Percentiles rank a stretch among this genome's conserved stretches.
Conservation (phyloP, 2,113 vertebrate species). For the Hippocampus guttulatus region DNA sequence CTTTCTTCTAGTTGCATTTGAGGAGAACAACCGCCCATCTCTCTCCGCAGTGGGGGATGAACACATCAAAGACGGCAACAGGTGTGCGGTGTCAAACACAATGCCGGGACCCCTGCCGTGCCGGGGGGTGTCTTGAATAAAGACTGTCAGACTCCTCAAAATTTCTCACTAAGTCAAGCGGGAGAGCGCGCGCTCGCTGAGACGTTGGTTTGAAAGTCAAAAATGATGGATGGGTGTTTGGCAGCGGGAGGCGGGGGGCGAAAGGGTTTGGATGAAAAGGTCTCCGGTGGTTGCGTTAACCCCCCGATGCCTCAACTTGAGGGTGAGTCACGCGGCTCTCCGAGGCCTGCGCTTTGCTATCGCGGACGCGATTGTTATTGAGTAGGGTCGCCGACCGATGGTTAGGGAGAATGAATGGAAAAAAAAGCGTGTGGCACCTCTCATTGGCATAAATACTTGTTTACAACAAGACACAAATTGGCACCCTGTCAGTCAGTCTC, state of each 20-base stretch:
- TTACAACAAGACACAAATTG: constrained; percentile 71
- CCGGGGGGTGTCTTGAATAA: constrained; percentile 52
- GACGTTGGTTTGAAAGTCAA: constrained; percentile 25
- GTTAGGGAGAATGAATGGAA: constrained; percentile 13
- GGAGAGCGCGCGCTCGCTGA: constrained; percentile 8
- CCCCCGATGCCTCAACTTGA: constrained; percentile 49
- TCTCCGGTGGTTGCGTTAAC: constrained; percentile 60
- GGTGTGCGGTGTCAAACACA: constrained; percentile 69
- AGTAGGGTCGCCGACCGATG: constrained; percentile 44
- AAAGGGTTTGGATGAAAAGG: constrained; percentile 21
- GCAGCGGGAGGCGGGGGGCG: constrained; percentile 24
- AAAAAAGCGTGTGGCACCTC: constrained; percentile 57
- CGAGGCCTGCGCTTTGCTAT: constrained; percentile 39
- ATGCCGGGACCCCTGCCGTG: constrained; percentile 55
- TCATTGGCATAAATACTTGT: constrained; percentile 70
- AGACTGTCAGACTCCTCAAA: constrained; percentile 59
- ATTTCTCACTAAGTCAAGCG: constrained; percentile 52
- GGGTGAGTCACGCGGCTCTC: constrained; percentile 54
- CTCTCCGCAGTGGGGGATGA: constrained; percentile 45
- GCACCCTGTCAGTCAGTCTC: constrained; percentile 68
- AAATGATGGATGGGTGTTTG: constrained; percentile 33
- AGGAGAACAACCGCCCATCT: constrained; percentile 47
- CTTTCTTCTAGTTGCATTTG: constrained; percentile 58
- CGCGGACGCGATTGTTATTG: constrained; percentile 57
- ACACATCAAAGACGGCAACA: constrained; percentile 69